Base-by-base conservation (phyloP, 2,797 vertebrate genomes). In the Sitta carolinensis region DNA sequence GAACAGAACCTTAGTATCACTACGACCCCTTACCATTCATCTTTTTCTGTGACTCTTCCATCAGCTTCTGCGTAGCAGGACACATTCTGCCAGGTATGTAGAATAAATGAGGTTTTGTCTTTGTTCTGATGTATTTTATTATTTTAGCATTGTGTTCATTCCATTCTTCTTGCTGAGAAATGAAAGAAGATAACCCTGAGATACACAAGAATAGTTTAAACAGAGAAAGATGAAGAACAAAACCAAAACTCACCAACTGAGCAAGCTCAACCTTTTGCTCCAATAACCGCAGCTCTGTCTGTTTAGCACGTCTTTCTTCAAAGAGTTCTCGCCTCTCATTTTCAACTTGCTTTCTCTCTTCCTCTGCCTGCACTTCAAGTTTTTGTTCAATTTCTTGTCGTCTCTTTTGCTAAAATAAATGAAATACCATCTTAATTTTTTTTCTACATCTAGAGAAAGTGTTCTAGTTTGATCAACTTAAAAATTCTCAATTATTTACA, bases 211-310 rank as follows among this genome's bases (percentile, higher is more conserved):
- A 62, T 2, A 58, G 8, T 26, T 91, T 64, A 61, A 47, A 70
- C 48, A 51, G 9, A 93, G 26, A 51, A 79, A 73, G 13, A 78
- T 13, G 11, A 70, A 43, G 38, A 86, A n/a, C 54, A 91, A 92
- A 94, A 85, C 11, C 81, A 92, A 79, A 66, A 95, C 91, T 98
- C 94, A 99, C 99, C 99, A 99, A 97, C 96, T 99, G 99, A 91
- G 99, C 99, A 91, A 99, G 98, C 97, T 99, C 99, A 94, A 99
- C 99, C 97, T 99, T 99, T 96, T 99, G 99, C 83, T 99, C 99
- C 93, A 99, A 97, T 72, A 99, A 98, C 90, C 98, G 98, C 97
- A 99, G 97, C 97, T 99, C 99, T 36, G 99, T 99, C 97, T 99
- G 99, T 97, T 99, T 99, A 96, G 99, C 98, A 96, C 99, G 98